These are phyloP conservation scores for Tortricodes alternella DNA, from an alignment of 2,888 invertebrate genomes.

Conservation along the genomic window DNA sequence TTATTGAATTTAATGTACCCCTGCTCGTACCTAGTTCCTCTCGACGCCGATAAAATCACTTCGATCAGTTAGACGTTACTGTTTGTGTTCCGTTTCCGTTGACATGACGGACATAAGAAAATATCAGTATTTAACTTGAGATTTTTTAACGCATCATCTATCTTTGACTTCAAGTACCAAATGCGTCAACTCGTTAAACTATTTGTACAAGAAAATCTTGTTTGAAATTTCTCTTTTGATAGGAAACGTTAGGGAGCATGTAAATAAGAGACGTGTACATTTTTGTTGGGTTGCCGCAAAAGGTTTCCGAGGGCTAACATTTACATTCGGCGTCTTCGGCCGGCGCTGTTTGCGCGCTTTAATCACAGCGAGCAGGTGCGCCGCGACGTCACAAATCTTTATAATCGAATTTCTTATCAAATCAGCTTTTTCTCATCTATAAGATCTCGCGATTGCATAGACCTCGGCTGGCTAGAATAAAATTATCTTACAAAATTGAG, in stretches of 20 bases:
- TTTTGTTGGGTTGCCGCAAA: conserved; percentile 65
- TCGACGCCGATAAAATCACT: conserved; percentile 71
- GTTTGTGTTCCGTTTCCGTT: conserved; percentile 32
- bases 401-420: conserved; percentile 75
- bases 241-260: conserved; percentile 42
- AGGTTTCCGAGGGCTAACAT: conserved; percentile 69
- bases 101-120: not conserved
- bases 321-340: conserved; percentile 62
- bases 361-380: conserved; percentile 74
- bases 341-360: conserved; percentile 65
- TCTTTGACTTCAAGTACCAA: conserved; percentile 23
- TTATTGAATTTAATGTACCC: conserved; percentile 82
- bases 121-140: conserved; percentile 6
- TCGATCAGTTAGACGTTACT: conserved; percentile 51
- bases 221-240: conserved; percentile 41
- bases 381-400: conserved; percentile 66
- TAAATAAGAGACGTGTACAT: conserved; percentile 58
- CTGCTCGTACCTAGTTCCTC: conserved; percentile 65
- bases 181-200: conserved; percentile 34
- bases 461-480: not conserved
- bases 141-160: conserved; percentile 13
- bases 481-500: not conserved
- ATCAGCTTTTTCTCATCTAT: conserved; percentile 51
- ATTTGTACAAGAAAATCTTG: conserved; percentile 36
- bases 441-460: conserved; percentile 42